These are phyloP conservation scores for Ischnus inquisitorius DNA, from an alignment of 2,888 invertebrate species.

Conservation along the genomic window DNA sequence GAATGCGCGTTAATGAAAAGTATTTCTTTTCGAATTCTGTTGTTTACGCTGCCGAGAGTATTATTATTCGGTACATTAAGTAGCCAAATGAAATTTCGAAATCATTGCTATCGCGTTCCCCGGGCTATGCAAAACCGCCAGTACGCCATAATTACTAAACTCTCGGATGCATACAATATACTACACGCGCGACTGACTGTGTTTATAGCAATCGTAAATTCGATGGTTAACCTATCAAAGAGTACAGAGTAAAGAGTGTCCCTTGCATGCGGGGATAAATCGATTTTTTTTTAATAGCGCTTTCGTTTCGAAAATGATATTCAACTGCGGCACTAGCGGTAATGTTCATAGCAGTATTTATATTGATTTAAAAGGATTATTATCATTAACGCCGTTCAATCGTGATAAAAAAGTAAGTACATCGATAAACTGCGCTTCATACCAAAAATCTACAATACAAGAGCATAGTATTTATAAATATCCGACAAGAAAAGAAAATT, in stretches of 20 bases:
- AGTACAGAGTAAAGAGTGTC: not conserved
- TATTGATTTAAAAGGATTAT: no score
- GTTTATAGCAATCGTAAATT: slow-evolving; percentile 50
- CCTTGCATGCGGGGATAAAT: not conserved
- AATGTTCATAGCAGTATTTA: not conserved
- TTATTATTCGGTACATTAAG: slow-evolving; percentile 84
- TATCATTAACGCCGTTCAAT: no score
- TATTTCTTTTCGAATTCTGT: slow-evolving; percentile 72
- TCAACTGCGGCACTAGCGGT: not conserved
- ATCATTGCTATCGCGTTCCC: slow-evolving; percentile 78
- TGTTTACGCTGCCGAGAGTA: slow-evolving; percentile 72
- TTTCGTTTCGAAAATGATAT: not conserved
- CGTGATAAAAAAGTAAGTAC: no score
- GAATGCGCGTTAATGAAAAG: slow-evolving; percentile 81
- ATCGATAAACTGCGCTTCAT: no score
- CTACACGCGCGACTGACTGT: slow-evolving; percentile 37
- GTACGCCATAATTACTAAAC: slow-evolving; percentile 24
- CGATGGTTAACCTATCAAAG: slow-evolving; percentile 35
- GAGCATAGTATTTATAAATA: no score
- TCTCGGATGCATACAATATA: slow-evolving; percentile 28
- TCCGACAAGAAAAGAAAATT: no score
- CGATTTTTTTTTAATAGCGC: not conserved
- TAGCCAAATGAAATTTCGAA: slow-evolving; percentile 83
- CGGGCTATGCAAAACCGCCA: slow-evolving; percentile 36
- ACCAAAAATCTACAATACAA: no score